Conservation (phyloP, 92 coral and sea anemone species). For the Bergia sp. region DNA sequence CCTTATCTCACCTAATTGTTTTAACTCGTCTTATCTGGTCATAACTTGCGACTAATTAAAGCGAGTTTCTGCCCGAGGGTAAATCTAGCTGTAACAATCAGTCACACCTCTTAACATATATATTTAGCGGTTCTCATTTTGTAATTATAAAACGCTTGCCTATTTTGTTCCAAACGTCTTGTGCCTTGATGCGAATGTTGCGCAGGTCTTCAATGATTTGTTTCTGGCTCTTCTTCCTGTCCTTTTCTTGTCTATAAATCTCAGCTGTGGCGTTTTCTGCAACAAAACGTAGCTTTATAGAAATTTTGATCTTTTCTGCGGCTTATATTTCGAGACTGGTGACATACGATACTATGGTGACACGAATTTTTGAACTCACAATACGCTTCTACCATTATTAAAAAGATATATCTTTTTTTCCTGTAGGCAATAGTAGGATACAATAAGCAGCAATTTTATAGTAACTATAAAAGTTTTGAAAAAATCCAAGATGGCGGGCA, state of each 20-base stretch:
- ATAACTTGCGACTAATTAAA: too few relatives aligned
- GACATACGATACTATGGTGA: too few relatives aligned
- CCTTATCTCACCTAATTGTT: too few relatives aligned
- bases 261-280: conserved; percentile 83
- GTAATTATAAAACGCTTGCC: conserved; percentile 53
- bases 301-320: neutral
- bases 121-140: neutral
- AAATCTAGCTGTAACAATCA: neutral
- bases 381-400: too few relatives aligned
- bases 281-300: neutral
- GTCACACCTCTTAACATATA: neutral
- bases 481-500: too few relatives aligned
- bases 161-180: conserved; percentile 91
- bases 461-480: too few relatives aligned
- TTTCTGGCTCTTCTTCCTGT: conserved; percentile 73
- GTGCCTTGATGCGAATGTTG: conserved; percentile 79
- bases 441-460: too few relatives aligned
- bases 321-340: neutral
- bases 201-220: conserved; percentile 83
- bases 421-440: too few relatives aligned
- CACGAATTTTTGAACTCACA: too few relatives aligned
- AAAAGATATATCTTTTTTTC: too few relatives aligned
- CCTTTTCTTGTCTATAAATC: conserved; percentile 78
- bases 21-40: too few relatives aligned
- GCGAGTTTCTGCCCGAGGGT: neutral